Evolutionary conservation across 2,888 invertebrate species (phyloP).

Genomic region (Erpobdella octoculata): DNA sequence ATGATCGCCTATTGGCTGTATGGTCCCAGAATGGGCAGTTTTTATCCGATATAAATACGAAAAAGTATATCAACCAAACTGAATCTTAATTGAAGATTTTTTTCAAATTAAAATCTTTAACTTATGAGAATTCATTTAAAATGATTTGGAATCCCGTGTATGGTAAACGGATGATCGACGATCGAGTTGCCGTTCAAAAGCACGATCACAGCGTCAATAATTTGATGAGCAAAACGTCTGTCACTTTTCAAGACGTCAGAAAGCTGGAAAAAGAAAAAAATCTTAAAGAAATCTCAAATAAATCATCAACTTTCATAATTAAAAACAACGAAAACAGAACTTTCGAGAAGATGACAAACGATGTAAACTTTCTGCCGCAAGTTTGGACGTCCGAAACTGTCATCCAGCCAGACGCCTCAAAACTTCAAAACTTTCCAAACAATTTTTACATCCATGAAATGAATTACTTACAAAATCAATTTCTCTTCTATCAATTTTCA

Average conservation of each 20-base stretch:
- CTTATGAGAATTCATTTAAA: too few relatives aligned
- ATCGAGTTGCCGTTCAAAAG: not conserved
- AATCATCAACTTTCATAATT: not conserved
- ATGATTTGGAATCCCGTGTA: slow-evolving; percentile 10
- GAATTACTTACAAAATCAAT: not conserved
- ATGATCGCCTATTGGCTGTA: too few relatives aligned
- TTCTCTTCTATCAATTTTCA: not conserved
- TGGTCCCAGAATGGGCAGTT: too few relatives aligned
- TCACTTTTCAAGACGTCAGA: not conserved
- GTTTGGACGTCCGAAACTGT: too few relatives aligned
- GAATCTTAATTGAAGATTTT: too few relatives aligned
- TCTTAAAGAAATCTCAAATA: not conserved
- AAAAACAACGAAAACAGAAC: too few relatives aligned
- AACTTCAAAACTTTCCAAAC: not conserved
- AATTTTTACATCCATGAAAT: not conserved
- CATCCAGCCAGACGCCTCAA: too few relatives aligned
- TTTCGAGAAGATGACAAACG: too few relatives aligned
- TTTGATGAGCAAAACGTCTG: not conserved
- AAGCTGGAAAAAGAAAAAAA: not conserved
- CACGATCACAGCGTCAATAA: not conserved
- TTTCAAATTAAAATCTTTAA: too few relatives aligned
- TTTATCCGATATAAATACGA: too few relatives aligned
- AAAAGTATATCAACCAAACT: too few relatives aligned
- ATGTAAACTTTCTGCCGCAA: too few relatives aligned
- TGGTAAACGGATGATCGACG: not conserved